Evolutionary conservation across 2,113 vertebrate species (phyloP).

Genomic region (Oreamnos americanus): DNA sequence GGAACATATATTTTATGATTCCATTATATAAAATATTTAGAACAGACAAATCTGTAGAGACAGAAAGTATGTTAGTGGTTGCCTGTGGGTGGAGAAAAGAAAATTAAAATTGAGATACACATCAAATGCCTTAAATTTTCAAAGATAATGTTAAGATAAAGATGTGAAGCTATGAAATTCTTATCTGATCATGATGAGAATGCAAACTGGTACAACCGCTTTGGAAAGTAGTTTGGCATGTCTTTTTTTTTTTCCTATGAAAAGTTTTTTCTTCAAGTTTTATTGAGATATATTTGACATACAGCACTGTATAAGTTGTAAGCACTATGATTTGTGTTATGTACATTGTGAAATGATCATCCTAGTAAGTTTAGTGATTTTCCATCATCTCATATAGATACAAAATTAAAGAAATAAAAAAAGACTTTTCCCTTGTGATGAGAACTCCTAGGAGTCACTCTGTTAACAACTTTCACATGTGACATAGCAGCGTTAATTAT

Average conservation of each 20-base stretch:
- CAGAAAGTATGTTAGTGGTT: background rate
- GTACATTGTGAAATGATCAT: background rate
- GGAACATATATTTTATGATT: background rate
- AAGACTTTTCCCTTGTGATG: background rate
- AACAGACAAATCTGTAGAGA: background rate
- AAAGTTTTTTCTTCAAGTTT: background rate
- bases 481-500: background rate
- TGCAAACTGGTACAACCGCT: background rate
- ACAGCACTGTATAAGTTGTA: background rate
- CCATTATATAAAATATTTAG: background rate
- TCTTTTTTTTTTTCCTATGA: background rate
- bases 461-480: background rate
- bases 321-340: background rate
- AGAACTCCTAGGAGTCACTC: background rate
- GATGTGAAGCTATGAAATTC: background rate
- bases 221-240: background rate
- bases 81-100: background rate
- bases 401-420: background rate
- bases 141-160: slow-evolving; percentile 22
- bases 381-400: background rate
- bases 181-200: background rate
- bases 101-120: background rate
- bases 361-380: background rate
- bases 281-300: background rate
- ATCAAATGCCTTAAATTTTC: background rate